phyloP scores from a whole-genome alignment of 1,140 invertebrate species.

The Cheumatopsyche charites region DNA sequence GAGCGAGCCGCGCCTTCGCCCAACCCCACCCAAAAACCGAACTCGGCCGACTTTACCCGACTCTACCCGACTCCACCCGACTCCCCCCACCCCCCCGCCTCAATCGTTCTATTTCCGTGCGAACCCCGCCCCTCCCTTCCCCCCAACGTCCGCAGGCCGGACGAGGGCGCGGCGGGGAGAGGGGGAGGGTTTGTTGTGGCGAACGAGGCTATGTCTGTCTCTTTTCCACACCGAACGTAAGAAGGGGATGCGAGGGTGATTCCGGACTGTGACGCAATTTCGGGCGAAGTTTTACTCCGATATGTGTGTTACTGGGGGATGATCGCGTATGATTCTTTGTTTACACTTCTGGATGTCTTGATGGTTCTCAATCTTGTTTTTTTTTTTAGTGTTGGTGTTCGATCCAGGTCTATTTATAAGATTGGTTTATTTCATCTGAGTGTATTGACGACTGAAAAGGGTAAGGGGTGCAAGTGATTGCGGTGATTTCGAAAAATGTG shows the following conservation, averaged over 20 bases:
- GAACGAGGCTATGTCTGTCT: neutral
- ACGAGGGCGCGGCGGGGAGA: too few relatives aligned
- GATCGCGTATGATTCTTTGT: slow-evolving; percentile 3
- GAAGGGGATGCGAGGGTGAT: neutral
- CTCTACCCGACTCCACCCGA: neutral
- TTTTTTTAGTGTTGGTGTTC: neutral
- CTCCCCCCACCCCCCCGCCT: neutral
- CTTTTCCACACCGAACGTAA: neutral
- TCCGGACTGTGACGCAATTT: neutral
- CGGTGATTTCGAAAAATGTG: too few relatives aligned
- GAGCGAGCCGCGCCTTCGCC: slow-evolving; percentile 1
- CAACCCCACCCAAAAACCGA: neutral
- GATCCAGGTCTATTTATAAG: neutral
- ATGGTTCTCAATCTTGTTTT: neutral
- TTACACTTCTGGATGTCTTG: neutral
- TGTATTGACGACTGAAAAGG: too few relatives aligned
- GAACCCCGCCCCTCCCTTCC: neutral
- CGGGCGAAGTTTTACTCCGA: neutral
- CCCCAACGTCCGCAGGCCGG: neutral
- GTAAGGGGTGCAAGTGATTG: too few relatives aligned
- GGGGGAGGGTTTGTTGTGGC: slow-evolving; percentile 32
- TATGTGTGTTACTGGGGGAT: too few relatives aligned
- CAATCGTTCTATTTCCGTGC: slow-evolving; percentile 1
- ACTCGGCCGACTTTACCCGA: neutral
- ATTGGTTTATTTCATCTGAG: neutral